Evolutionary conservation across 2,113 vertebrate genomes (phyloP).

Genomic region (Chaetodon trifascialis): DNA sequence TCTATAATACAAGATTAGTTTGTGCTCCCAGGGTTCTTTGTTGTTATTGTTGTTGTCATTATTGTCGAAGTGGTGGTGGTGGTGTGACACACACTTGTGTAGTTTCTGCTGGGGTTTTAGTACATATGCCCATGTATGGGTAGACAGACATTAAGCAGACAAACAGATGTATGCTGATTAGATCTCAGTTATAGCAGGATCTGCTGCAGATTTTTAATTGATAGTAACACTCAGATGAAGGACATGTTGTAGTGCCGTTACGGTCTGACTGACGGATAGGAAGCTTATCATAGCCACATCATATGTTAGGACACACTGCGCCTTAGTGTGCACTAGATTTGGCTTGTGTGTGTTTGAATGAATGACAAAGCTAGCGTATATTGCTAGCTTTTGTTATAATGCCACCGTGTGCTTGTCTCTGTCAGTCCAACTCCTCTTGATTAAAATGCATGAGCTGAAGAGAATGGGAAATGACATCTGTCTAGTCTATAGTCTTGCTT

Average conservation of each 20-base stretch:
- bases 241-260: slow-evolving; percentile 6
- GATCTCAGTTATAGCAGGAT: slow-evolving; percentile 16
- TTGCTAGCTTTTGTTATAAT: neutral
- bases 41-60: no score
- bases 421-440: neutral
- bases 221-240: neutral
- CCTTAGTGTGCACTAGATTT: neutral
- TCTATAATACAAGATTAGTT: no score
- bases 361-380: neutral
- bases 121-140: neutral
- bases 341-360: neutral
- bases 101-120: neutral
- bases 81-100: neutral
- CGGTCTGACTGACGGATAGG: slow-evolving; percentile 10
- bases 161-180: slow-evolving; percentile 12
- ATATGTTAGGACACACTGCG: neutral
- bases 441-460: neutral
- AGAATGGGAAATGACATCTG: neutral
- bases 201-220: slow-evolving; percentile 20
- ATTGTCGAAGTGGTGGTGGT: no score
- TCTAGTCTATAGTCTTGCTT: neutral
- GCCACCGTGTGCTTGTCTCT: neutral
- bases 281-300: slow-evolving; percentile 2
- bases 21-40: no score
- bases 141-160: neutral